Percentiles rank a stretch among this genome's conserved stretches.
These are phyloP conservation scores for Gari tellinella DNA, from an alignment of 2,888 invertebrate genomes.

Conservation along the genomic window DNA sequence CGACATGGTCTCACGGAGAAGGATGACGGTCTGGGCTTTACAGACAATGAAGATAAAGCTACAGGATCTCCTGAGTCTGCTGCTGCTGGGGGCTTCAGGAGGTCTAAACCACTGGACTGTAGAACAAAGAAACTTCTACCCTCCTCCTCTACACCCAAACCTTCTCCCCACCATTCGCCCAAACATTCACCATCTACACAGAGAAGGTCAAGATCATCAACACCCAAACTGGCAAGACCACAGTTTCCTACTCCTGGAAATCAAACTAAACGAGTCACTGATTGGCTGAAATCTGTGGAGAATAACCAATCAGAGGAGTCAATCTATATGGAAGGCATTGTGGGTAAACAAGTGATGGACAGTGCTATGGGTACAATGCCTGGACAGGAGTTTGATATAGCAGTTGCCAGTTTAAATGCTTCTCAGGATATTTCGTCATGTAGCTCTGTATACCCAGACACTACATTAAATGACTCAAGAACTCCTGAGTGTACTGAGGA, in stretches of 20 bases:
- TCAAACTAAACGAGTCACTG: slow-evolving; percentile 79
- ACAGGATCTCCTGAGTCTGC: slow-evolving; percentile 61
- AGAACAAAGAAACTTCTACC: slow-evolving; percentile 57
- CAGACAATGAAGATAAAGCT: slow-evolving; percentile 60
- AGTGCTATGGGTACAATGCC: slow-evolving; percentile 66
- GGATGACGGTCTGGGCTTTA: slow-evolving; percentile 48
- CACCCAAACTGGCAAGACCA: slow-evolving; percentile 63
- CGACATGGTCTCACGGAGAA: slow-evolving; percentile 71
- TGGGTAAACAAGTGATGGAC: slow-evolving; percentile 53
- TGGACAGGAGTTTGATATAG: slow-evolving; percentile 60
- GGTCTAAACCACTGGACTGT: slow-evolving; percentile 63
- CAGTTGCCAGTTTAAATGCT: slow-evolving; percentile 42
- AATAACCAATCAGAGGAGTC: slow-evolving; percentile 55
- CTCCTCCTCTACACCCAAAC: slow-evolving; percentile 71
- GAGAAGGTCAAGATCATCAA: slow-evolving; percentile 58
- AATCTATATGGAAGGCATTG: slow-evolving; percentile 56
- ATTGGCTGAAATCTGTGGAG: slow-evolving; percentile 82
- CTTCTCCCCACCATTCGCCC: slow-evolving; percentile 69
- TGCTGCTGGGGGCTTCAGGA: slow-evolving; percentile 44
- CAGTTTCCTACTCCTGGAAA: slow-evolving; percentile 68
- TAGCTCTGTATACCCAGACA: slow-evolving; percentile 58
- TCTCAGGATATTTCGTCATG: slow-evolving; percentile 59
- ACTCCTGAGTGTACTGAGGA: slow-evolving; percentile 44
- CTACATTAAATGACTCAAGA: slow-evolving; percentile 55
- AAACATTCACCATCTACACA: slow-evolving; percentile 68